Conservation (phyloP, 2,888 invertebrate genomes). For the Drosophila nr. fundita region DNA sequence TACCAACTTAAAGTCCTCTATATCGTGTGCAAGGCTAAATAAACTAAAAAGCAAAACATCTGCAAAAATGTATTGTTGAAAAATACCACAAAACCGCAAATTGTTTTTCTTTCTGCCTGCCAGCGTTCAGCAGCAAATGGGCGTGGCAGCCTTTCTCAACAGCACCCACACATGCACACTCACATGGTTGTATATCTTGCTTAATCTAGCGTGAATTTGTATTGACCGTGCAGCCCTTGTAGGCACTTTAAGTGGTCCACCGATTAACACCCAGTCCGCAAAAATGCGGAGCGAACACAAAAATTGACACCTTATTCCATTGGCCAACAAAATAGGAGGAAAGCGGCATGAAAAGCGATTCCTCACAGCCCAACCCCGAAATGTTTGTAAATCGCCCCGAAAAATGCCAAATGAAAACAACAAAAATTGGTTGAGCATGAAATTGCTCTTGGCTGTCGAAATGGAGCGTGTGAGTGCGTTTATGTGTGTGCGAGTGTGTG, state of each 20-base stretch:
- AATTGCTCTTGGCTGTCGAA: constrained; percentile 63
- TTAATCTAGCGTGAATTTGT: constrained; percentile 77
- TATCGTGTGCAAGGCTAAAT: constrained; percentile 63
- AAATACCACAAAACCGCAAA: constrained; percentile 74
- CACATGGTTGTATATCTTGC: constrained; percentile 51
- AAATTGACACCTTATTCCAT: constrained; percentile 69
- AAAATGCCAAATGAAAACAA: constrained; percentile 73
- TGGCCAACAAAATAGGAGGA: constrained; percentile 26
- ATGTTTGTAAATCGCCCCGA: constrained; percentile 48
- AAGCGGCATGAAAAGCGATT: constrained; percentile 36
- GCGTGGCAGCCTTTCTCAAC: constrained; percentile 24
- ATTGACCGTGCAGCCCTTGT: constrained; percentile 58
- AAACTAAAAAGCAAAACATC: constrained; percentile 65
- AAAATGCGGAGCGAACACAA: constrained; percentile 56
- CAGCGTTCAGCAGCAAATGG: constrained; percentile 47
- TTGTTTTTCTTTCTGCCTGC: constrained; percentile 55
- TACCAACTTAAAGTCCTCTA: constrained; percentile 67
- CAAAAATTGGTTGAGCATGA: constrained; percentile 79
- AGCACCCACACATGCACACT: neutral
- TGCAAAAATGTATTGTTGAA: constrained; percentile 59
- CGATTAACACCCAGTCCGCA: constrained; percentile 70
- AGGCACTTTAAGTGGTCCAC: constrained; percentile 44
- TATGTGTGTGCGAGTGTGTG: neutral
- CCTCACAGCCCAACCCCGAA: neutral
- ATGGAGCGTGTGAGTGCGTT: constrained; percentile 22